Evolutionary conservation across 2,888 invertebrate species (phyloP).

Genomic region (Protula sp.): DNA sequence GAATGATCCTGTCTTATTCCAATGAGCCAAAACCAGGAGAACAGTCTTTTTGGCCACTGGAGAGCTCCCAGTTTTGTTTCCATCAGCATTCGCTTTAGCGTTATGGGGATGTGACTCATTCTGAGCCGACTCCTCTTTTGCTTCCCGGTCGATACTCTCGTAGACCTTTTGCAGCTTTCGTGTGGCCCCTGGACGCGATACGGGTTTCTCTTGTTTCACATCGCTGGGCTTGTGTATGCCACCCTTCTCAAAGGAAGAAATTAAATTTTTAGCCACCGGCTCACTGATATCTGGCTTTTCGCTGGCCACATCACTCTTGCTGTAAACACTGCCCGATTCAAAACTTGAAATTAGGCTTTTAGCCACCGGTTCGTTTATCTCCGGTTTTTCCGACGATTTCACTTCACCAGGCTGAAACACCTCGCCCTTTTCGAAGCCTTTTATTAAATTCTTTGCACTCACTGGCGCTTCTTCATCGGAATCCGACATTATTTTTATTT

Average conservation of each 20-base stretch:
- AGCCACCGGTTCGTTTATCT: too few species aligned
- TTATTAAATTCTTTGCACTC: slow-evolving; percentile 1
- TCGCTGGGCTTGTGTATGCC: neutral
- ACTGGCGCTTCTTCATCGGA: too few species aligned
- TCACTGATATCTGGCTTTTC: too few species aligned
- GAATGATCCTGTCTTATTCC: slow-evolving; percentile 31
- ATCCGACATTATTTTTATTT: too few species aligned
- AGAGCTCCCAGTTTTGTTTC: neutral
- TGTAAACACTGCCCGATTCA: too few species aligned
- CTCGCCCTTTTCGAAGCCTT: neutral
- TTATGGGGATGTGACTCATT: neutral
- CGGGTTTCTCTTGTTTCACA: neutral
- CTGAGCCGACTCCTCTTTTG: neutral
- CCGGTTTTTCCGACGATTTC: neutral
- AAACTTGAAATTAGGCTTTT: too few species aligned
- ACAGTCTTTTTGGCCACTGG: slow-evolving; percentile 4
- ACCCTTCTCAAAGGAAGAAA: neutral
- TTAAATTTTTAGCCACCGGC: neutral
- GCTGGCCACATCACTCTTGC: too few species aligned
- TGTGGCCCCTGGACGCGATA: neutral
- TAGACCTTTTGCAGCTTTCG: neutral
- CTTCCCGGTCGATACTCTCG: neutral
- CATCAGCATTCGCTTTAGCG: neutral
- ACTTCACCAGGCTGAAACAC: neutral
- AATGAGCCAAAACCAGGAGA: slow-evolving; percentile 33